These are phyloP conservation scores for Heteromurus nitidus DNA, from an alignment of 2,888 invertebrate species.

Conservation along the genomic window DNA sequence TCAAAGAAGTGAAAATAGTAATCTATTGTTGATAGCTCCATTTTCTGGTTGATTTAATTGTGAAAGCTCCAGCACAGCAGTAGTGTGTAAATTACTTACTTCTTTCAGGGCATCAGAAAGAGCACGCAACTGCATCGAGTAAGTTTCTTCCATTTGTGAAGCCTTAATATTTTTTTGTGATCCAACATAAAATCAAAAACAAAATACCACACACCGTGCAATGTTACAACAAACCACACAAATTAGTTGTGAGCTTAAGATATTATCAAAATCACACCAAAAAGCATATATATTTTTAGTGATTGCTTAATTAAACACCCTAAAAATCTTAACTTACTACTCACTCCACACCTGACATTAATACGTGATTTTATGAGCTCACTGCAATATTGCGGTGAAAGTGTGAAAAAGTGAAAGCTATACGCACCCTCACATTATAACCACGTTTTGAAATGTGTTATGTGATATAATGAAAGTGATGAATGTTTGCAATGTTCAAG, in stretches of 20 bases:
- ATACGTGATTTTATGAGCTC: too few species aligned
- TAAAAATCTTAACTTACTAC: slow-evolving; percentile 2
- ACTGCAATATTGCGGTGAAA: too few species aligned
- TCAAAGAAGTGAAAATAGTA: too few species aligned
- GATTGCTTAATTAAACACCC: background rate
- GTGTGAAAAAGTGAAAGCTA: too few species aligned
- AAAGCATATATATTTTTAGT: slow-evolving; percentile 13
- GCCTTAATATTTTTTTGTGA: slow-evolving; percentile 71
- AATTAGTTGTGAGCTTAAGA: slow-evolving; percentile 31
- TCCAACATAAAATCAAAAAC: slow-evolving; percentile 62
- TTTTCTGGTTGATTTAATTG: too few species aligned
- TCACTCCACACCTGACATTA: background rate
- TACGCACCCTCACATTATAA: too few species aligned
- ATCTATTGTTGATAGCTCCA: too few species aligned
- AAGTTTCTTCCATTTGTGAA: slow-evolving; percentile 75
- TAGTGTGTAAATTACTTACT: slow-evolving; percentile 72
- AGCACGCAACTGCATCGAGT: slow-evolving; percentile 74
- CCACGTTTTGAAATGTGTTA: too few species aligned
- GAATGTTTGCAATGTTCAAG: too few species aligned
- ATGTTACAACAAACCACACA: slow-evolving; percentile 42
- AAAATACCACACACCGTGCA: slow-evolving; percentile 64
- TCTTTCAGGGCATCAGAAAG: slow-evolving; percentile 74
- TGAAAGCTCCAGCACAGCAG: too few species aligned
- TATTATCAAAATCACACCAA: slow-evolving; percentile 10
- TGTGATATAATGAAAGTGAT: too few species aligned